These are phyloP conservation scores for Mionectes olivaceus DNA, from an alignment of 2,797 vertebrate species.

Conservation along the genomic window DNA sequence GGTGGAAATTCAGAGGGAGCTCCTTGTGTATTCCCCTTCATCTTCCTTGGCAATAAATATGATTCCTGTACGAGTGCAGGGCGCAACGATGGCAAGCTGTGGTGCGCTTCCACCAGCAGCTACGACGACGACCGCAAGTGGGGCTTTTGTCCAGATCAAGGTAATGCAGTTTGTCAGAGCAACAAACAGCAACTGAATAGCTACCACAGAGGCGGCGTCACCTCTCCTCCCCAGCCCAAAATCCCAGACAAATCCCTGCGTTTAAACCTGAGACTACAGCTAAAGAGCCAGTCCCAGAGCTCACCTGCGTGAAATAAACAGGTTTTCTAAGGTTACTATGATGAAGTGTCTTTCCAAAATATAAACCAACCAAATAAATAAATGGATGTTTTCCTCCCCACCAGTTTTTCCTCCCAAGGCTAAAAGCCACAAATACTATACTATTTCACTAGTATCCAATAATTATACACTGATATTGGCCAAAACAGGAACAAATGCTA, in stretches of 20 bases:
- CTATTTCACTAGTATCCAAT: neutral
- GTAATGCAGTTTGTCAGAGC: conserved; percentile 55
- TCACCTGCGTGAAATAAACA: neutral
- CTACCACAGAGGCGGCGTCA: rapidly evolving
- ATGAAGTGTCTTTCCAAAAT: neutral
- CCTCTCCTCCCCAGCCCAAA: neutral
- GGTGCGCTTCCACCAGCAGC: conserved; percentile 89
- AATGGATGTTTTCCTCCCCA: neutral
- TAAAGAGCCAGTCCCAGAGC: neutral
- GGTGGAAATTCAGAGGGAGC: conserved; percentile 94
- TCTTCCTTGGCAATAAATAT: conserved; percentile 89
- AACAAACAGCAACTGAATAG: rapidly evolving
- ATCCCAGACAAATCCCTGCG: neutral
- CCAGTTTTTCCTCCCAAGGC: neutral
- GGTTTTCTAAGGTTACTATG: neutral
- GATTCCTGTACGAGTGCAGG: conserved; percentile 90
- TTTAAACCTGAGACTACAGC: neutral
- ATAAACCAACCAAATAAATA: neutral
- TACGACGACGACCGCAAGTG: conserved; percentile 97
- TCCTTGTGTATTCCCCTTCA: conserved; percentile 94
- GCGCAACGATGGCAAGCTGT: conserved; percentile 92
- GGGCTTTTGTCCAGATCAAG: conserved; percentile 98
- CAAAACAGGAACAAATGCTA: neutral
- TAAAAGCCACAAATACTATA: neutral
- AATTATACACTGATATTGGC: neutral